Evolutionary conservation across 2,797 vertebrate species (phyloP).

Genomic region (Enteromius thamalakanensis): DNA sequence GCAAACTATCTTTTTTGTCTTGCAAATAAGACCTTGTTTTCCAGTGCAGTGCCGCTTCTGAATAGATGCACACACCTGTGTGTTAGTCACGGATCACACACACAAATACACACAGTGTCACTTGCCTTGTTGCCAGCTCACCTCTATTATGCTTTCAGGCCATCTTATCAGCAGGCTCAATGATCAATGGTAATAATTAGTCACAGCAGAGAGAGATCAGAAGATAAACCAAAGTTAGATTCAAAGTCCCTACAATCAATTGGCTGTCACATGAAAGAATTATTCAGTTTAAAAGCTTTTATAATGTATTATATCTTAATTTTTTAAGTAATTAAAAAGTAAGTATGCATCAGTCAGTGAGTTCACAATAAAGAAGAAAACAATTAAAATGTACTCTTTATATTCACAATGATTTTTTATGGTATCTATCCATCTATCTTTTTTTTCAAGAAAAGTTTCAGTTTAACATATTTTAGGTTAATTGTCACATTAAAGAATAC

Average conservation of each 20-base stretch:
- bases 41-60: neutral
- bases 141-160: conserved; percentile 26
- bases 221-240: conserved; percentile 11
- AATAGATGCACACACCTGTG: conserved; percentile 43
- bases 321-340: neutral
- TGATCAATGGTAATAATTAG: conserved; percentile 42
- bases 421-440: no score
- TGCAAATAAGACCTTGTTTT: conserved; percentile 11
- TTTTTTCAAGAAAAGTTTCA: no score
- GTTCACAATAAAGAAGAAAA: neutral
- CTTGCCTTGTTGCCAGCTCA: conserved; percentile 35
- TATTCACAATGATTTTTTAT: neutral
- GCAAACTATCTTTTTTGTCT: conserved; percentile 14
- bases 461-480: neutral
- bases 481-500: neutral
- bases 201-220: conserved; percentile 18
- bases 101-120: conserved; percentile 19
- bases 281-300: neutral
- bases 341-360: neutral
- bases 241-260: conserved; percentile 2
- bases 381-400: neutral
- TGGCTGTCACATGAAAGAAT: neutral
- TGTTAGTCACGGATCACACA: conserved; percentile 51
- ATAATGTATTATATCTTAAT: neutral
- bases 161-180: conserved; percentile 19